Conservation (phyloP, 2,888 invertebrate genomes). For the Tuberolachnus salignus region DNA sequence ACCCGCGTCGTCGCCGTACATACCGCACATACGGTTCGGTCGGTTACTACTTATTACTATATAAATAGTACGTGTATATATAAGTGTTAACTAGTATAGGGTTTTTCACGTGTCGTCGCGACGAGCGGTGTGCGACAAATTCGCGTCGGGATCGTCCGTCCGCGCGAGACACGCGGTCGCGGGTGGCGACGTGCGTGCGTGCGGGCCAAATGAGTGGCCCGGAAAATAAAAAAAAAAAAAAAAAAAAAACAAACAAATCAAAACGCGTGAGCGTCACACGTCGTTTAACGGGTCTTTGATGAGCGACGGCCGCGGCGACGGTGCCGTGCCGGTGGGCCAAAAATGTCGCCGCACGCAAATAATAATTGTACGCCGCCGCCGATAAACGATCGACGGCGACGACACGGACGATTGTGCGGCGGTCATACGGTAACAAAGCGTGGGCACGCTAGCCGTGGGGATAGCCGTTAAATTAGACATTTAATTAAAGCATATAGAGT, state of each 20-base stretch:
- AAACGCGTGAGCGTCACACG: constrained; percentile 46
- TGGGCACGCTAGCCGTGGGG: neutral
- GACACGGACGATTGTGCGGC: constrained; percentile 13
- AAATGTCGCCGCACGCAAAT: constrained; percentile 36
- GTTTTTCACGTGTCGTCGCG: constrained; percentile 47
- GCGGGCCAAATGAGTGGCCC: constrained; percentile 3
- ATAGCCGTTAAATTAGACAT: neutral
- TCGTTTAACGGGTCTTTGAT: constrained; percentile 56
- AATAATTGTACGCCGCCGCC: constrained; percentile 33
- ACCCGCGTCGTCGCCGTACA: constrained; percentile 6
- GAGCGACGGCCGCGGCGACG: constrained; percentile 16
- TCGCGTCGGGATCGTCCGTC: constrained; percentile 29
- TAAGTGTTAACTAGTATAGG: neutral
- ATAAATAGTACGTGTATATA: neutral
- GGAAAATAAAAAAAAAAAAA: neutral
- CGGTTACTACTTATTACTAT: too few relatives aligned
- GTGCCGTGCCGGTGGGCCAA: constrained; percentile 26
- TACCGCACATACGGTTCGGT: neutral
- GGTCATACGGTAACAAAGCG: neutral
- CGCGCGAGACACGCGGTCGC: constrained; percentile 18
- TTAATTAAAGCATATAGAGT: constrained; percentile 12
- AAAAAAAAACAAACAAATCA: neutral
- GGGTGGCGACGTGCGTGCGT: constrained; percentile 2
- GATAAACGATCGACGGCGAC: constrained; percentile 32
- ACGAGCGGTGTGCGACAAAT: constrained; percentile 44